A percentile compares a stretch with the other conserved stretches of the same genome.
Conservation (phyloP, 2,888 invertebrate genomes). For the Electrophaes corylata region DNA sequence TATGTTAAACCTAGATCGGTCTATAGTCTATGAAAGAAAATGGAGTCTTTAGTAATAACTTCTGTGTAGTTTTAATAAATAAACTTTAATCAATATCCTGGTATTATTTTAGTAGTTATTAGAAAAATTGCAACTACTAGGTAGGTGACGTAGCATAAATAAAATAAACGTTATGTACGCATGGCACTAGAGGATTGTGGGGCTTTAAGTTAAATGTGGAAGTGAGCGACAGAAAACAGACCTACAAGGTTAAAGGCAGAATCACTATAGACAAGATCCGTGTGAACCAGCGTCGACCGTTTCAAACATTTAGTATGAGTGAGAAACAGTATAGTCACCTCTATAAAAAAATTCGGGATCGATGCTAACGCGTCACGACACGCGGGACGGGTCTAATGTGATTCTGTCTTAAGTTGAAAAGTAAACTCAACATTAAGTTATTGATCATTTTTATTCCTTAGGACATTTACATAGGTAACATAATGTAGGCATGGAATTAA, state of each 20-base stretch:
- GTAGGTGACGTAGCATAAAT: neutral
- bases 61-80: conserved; percentile 81
- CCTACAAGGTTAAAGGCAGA: neutral
- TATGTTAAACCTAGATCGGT: conserved; percentile 69
- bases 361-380: no score
- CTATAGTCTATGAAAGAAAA: conserved; percentile 54
- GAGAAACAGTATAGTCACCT: no score
- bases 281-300: no score
- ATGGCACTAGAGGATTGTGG: no score
- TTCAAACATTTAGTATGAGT: no score
- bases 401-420: conserved; percentile 37
- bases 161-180: no score
- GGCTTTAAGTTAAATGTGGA: neutral
- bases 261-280: no score
- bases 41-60: conserved; percentile 70
- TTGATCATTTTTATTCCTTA: conserved; percentile 53
- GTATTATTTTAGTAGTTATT: conserved; percentile 40
- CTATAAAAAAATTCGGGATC: no score
- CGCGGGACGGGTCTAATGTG: no score
- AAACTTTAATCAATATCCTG: conserved; percentile 61
- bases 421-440: conserved; percentile 47
- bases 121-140: neutral
- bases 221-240: neutral
- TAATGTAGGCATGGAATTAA: conserved; percentile 44
- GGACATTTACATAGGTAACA: conserved; percentile 44